Base-by-base conservation (phyloP, 92 coral and sea anemone species). In the Siderastrea siderea region DNA sequence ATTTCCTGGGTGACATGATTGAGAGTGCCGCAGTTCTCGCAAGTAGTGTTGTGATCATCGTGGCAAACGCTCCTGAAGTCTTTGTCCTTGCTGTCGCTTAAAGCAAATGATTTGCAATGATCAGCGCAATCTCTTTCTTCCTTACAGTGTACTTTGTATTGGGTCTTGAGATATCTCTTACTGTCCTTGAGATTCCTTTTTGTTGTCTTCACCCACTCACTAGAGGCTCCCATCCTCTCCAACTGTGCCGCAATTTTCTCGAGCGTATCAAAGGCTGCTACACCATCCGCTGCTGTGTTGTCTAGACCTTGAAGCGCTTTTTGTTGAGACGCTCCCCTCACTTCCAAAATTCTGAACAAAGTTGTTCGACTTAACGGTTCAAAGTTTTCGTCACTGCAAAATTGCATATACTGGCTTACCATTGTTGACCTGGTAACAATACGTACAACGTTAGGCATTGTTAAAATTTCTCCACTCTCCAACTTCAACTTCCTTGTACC, bases 281-380 rank as follows among this genome's bases (percentile, higher is more conserved):
- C 47, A 26, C 94, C 94, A 47, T 91, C 94, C 11, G 94, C 83
- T 54, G 94, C 87, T n/a, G 85, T 88, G 54, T 88, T 88, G 82
- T 88, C 95, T 11, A 88, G 67, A 3, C 95, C 92, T 46, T 73
- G 82, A 53, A 92, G 73, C 8, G 86, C 69, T 58, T 75, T 92
- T n/a, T 78, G 82, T 38, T 92, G 90, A 2, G 92, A 88, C 2
- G 91, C 90, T 57, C 66, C 78, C 67, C 88, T 72, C n/a, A 92
- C 90, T 55, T 80, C 76, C 13, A 89, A 54, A 47, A 83, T 48
- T 55, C 62, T 11, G 52, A 57, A 89, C 47, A 78, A 68, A 0
- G 91, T 87, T 9, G 91, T 12, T 1, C 88, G 65, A 26, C 89
- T 87, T 1, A 91, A 51, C 44, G 94, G 89, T 26, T 78, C 89